Base-by-base conservation (phyloP, 2,888 invertebrate genomes). In the Ichneumon xanthorius region DNA sequence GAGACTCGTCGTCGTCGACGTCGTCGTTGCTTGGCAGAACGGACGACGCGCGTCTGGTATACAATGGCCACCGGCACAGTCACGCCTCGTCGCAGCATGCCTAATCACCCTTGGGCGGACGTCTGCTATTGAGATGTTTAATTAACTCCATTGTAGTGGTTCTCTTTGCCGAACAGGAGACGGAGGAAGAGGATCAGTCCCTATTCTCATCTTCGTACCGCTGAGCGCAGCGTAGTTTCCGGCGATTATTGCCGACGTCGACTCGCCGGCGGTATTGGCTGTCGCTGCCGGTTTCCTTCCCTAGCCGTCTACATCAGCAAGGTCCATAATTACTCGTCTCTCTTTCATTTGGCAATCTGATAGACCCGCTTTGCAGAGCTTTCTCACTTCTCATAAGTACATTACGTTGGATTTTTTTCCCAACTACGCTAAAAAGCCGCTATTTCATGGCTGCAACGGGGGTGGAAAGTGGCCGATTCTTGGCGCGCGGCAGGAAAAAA, bases 41-140 rank as follows among this genome's bases (percentile, higher is more conserved):
- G 75, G 72, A 78, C 65, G 58, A 53, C 73, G 65, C 72, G 48
- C 72, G 84, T 72, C 80, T 76, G 87, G 86, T 87, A 87, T 88
- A 91, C 91, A 92, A 92, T 92, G 89, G 91, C 92, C 91, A 91
- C 88, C 89, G 90, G 92, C 89, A 88, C 88, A 89, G 90, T 90
- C 90, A 91, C 90, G 90, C 91, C 92, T 90, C 87, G 86, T 84
- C 89, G 80, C 89, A 89, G 91, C 91, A 91, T 91, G 92, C 90
- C 93, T 93, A 92, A 93, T 92, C 92, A 92, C 92, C 91, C 91
- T 87, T 89, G 90, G 90, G 91, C 90, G 89, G 90, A 90, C 92
- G 91, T 90, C 92, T 92, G 92, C 92, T 92, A 93, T 93, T 92
- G 92, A 92, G 92, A 92, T 91, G 91, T 93, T 93, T 93, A 93